These are phyloP conservation scores for Caenorhabditis drosophilae DNA, from an alignment of 2,888 invertebrate species.

Conservation along the genomic window DNA sequence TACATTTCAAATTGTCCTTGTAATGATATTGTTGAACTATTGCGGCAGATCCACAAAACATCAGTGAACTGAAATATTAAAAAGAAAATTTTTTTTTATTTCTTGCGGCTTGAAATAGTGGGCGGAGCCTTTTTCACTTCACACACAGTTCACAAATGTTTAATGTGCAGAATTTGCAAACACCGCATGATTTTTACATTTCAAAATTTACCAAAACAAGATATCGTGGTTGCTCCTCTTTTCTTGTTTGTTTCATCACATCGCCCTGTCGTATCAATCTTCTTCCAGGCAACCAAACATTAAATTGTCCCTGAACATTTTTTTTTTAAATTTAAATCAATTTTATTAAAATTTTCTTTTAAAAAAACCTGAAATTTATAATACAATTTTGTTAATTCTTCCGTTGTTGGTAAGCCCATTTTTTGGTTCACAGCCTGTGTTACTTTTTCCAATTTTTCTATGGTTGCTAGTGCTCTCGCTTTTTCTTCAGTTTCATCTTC, in stretches of 20 bases:
- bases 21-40: constrained; percentile 11
- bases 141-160: no score
- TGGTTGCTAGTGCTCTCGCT: constrained; percentile 34
- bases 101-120: no score
- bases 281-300: constrained; percentile 60
- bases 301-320: constrained; percentile 50
- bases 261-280: constrained; percentile 57
- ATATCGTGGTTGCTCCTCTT: constrained; percentile 54
- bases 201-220: constrained; percentile 52
- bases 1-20: constrained; percentile 49
- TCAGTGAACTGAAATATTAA: constrained; percentile 58
- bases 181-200: no score
- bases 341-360: no score
- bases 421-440: constrained; percentile 56
- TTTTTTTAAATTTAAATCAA: not conserved
- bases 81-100: no score
- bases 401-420: constrained; percentile 54
- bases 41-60: constrained; percentile 61
- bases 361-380: constrained; percentile 59
- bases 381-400: constrained; percentile 53
- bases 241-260: constrained; percentile 61
- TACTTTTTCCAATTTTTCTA: constrained; percentile 53
- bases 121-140: no score
- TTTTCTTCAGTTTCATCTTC: constrained; percentile 18
- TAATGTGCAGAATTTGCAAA: no score